These are phyloP conservation scores for Drosophila sordidapex DNA, from an alignment of 2,888 invertebrate species.

Conservation along the genomic window DNA sequence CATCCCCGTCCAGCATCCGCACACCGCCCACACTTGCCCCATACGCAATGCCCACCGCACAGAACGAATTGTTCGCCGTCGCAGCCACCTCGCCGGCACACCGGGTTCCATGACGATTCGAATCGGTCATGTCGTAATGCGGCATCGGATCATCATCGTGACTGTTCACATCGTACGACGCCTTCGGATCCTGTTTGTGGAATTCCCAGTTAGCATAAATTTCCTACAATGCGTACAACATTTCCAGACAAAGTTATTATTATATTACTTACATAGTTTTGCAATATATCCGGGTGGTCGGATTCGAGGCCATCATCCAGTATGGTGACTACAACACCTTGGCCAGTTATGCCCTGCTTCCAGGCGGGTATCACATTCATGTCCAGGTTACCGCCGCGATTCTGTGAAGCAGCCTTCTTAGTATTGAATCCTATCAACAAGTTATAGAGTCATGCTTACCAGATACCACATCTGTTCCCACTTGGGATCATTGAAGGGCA, in stretches of 20 bases:
- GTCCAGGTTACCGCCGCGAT: conserved; percentile 95
- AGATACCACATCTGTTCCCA: conserved; percentile 99
- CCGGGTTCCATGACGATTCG: conserved; percentile 97
- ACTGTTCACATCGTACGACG: conserved; percentile 98
- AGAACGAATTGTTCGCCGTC: conserved; percentile 97
- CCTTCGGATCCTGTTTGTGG: conserved; percentile 91
- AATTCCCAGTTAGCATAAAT: background rate
- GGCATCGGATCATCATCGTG: conserved; percentile 99
- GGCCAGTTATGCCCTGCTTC: conserved; percentile 96
- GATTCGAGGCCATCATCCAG: conserved; percentile 98
- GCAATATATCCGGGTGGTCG: conserved; percentile 95
- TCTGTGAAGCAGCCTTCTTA: conserved; percentile 86
- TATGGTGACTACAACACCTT: conserved; percentile 97
- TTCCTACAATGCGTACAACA: background rate
- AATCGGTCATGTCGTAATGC: conserved; percentile 98
- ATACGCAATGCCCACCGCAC: conserved; percentile 98
- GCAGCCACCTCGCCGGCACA: conserved; percentile 99
- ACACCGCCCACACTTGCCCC: conserved; percentile 98
- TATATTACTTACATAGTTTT: conserved; percentile 94
- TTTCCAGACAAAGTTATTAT: background rate
- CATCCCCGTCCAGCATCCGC: conserved; percentile 99
- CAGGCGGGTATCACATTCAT: conserved; percentile 99
- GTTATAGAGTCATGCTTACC: conserved; percentile 87
- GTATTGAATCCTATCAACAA: too few species aligned
- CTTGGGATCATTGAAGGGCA: conserved; percentile 92